Base-by-base conservation (phyloP, 1,140 invertebrate genomes). In the Leptopilina clavipes region DNA sequence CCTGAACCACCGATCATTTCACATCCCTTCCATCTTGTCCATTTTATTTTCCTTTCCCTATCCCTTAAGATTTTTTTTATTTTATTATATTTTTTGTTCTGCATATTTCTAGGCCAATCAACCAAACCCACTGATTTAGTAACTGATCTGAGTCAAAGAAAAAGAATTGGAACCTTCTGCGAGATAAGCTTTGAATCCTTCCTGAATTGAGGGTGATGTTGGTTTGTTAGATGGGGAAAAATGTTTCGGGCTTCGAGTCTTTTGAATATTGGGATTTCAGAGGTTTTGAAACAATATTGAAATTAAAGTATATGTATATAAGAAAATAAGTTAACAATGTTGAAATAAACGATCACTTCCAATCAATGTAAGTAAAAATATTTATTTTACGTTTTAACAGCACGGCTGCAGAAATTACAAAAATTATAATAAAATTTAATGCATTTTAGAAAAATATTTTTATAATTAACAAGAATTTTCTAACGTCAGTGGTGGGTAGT, bases 141-240 rank as follows among this genome's bases (percentile, higher is more conserved):
- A 25, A 65, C 25, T 65, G 59, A 14, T 31, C 59, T 73, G 73
- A 72, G 70, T n/a, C 54, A 44, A 31, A 72, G 48, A 74, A 43
- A 56, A 18, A 76, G 54, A 71, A 48, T 45, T 48, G 77, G 59
- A 74, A 74, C 75, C 19, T 25, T 70, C 17, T 19, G 9, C 7
- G 25, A 70, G 25, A 40, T 25, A 3, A 25, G 11, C 18, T 22
- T 3, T 10, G 40, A 71, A 31, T 54, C 43, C 14, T 25, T 48
- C 19, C 25, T 37, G 9, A 12, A 10, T n/a, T 56, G 45, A 9
- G 59, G 79, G 83, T 73, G 72, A 73, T 83, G 82, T 78, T 85
- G 83, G 83, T 81, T 85, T 82, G 79, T 48, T 79, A 81, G 82
- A 82, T 83, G 81, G 81, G 79, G 71, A 82, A 79, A 82, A 79